These are phyloP conservation scores for Chalcis sispes DNA, from an alignment of 2,888 invertebrate species.

Conservation along the genomic window DNA sequence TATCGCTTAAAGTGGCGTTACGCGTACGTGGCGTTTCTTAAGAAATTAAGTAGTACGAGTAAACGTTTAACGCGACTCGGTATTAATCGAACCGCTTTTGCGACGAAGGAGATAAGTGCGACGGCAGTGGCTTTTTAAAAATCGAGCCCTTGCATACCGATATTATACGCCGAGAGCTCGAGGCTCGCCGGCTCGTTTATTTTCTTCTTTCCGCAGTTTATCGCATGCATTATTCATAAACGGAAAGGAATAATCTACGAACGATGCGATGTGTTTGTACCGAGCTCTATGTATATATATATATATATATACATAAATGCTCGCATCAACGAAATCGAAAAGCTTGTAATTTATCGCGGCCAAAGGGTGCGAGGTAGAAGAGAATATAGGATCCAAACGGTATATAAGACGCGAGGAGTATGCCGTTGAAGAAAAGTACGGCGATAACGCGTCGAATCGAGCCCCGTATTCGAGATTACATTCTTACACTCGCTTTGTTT, in stretches of 20 bases:
- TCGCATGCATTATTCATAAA: slow-evolving; percentile 33
- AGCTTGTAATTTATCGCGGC: slow-evolving; percentile 31
- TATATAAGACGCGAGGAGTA: no score
- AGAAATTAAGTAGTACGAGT: no score
- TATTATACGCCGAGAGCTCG: not conserved
- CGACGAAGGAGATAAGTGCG: not conserved
- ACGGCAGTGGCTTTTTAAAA: not conserved
- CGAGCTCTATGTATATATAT: no score
- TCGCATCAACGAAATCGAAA: slow-evolving; percentile 32
- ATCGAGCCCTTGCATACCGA: not conserved
- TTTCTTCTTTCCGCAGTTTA: slow-evolving; percentile 1
- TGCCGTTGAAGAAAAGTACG: not conserved
- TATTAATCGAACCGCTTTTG: no score
- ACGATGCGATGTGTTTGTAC: no score
- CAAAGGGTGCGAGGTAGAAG: no score
- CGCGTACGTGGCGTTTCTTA: no score
- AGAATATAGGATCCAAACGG: no score
- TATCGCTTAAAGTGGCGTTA: no score
- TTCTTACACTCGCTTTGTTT: not conserved
- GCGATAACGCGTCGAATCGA: slow-evolving; percentile 16
- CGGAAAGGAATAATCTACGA: slow-evolving; percentile 32
- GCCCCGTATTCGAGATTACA: not conserved
- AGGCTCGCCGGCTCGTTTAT: not conserved
- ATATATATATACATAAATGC: no score
- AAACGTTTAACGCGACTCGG: no score